Evolutionary conservation across 2,113 vertebrate genomes (phyloP).

Genomic region (Neofelis nebulosa): DNA sequence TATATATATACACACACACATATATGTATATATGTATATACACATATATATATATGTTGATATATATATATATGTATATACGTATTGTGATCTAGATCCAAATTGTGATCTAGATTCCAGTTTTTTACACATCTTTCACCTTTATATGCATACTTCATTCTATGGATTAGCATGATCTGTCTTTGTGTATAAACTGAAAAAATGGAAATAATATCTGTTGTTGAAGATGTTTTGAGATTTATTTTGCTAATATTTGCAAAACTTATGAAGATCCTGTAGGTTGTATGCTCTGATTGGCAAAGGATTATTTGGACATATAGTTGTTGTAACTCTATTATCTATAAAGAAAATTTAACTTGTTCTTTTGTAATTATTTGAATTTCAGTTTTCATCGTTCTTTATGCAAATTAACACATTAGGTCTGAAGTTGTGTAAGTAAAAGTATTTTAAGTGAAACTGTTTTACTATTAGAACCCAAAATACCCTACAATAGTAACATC

Average conservation of each 20-base stretch:
- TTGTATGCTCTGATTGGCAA: neutral
- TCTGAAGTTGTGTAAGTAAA: neutral
- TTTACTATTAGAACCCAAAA: neutral
- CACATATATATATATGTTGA: too few relatives aligned
- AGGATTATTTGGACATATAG: neutral
- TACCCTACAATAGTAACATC: neutral
- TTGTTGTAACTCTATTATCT: neutral
- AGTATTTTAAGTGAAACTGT: neutral
- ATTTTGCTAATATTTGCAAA: conserved; percentile 45
- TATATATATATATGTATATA: too few relatives aligned
- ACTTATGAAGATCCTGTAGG: neutral
- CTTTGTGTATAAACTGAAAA: neutral
- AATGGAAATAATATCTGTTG: neutral
- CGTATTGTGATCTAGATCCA: neutral
- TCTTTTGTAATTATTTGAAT: neutral
- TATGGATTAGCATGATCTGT: neutral
- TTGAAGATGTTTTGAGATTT: neutral
- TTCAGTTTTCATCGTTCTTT: neutral
- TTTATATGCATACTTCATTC: neutral
- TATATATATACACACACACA: too few relatives aligned
- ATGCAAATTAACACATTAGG: neutral
- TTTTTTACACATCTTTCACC: neutral
- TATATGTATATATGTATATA: too few relatives aligned
- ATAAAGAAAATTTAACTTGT: neutral
- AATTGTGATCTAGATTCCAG: neutral